Base-by-base conservation (phyloP, 2,797 vertebrate genomes). In the Pseudochaenichthys georgianus region DNA sequence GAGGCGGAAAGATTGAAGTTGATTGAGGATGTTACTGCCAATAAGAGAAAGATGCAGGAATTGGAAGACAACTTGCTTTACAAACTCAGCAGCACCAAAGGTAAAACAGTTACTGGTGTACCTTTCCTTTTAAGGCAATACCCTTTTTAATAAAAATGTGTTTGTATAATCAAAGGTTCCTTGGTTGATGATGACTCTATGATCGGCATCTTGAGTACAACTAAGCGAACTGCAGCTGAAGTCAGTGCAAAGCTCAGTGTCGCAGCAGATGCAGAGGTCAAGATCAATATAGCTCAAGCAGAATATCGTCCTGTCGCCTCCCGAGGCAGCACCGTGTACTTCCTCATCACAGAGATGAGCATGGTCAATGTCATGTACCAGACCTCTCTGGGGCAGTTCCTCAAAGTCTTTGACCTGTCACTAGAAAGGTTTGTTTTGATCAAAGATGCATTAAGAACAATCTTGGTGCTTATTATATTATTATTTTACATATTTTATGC, bases 321-420 rank as follows among this genome's bases (percentile, higher is more conserved):
- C 1, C 93, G 95, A 78, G 97, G 97, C 70, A 98, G 97, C 90
- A 96, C 96, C 84, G 92, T 99, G 16, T 99, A 99, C 84, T 97
- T 98, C 85, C 95, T 98, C 71, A 95, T 97, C 86, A 97, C 96
- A 0, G 97, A 99, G 85, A 98, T 99, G 97, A 96, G 96, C 88
- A 94, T 96, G 96, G 97, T 99, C 64, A 99, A 97, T 59, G 93
- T 96, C 80, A 98, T 99, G 97, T 99, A 99, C 84, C 97, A 98
- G 93, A 99, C 96, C 3, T 99, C 98, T 0, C 94, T 99, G 62
- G 85, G 94, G 3, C 97, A 98, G 91, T 99, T 99, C 88, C 94
- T 98, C 68, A 94, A 95, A 51, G 88, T 97, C 52, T 99, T 99
- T 80, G 97, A 98, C 88, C 85, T 91, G 80, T 97, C 97, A 16